Base-by-base conservation (phyloP, 1,140 invertebrate species). In the Papilio polytes region DNA sequence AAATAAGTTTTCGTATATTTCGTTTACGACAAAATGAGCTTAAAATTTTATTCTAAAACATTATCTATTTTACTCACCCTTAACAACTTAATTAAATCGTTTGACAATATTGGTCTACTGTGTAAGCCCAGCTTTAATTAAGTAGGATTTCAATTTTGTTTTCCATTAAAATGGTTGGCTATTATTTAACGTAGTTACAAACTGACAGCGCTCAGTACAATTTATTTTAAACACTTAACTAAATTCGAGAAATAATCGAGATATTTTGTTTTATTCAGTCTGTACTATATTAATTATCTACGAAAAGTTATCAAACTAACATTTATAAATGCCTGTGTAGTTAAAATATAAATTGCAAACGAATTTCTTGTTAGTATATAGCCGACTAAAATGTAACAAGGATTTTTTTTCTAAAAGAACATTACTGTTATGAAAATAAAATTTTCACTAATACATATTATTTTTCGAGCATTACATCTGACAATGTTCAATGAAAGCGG, bases 91-190 rank as follows among this genome's bases (percentile, higher is more conserved):
- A 70, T 70, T 70, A 70, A 70, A 31, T 70, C 13, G 63, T 15
- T 4, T 31, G 22, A 70, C 63, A 70, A 70, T 70, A 70, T 63
- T 63, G 59, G 6, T 63, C 59, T 63, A 41, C 59, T 63, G 12
- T 22, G 36, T 63, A 63, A 63, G 59, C 59, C 59, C 22, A 63
- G 59, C 59, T 63, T 63, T 63, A 63, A 63, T 63, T 63, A 63
- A 63, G 59, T 63, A 63, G 59, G 59, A 63, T 63, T 63, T 63
- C 59, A 63, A 63, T 63, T 63, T 63, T 63, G 59, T 63, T 63
- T 63, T 63, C 59, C 63, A 31, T 66, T 66, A 66, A 66, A 31
- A 66, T 31, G 59, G 59, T 12, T 63, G 59, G 59, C 59, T 20
- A 63, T 63, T 22, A 63, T 63, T 63, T 63, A 63, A 63, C 59